Evolutionary conservation across 2,888 invertebrate species (phyloP).

Genomic region (Chouioia cunea): DNA sequence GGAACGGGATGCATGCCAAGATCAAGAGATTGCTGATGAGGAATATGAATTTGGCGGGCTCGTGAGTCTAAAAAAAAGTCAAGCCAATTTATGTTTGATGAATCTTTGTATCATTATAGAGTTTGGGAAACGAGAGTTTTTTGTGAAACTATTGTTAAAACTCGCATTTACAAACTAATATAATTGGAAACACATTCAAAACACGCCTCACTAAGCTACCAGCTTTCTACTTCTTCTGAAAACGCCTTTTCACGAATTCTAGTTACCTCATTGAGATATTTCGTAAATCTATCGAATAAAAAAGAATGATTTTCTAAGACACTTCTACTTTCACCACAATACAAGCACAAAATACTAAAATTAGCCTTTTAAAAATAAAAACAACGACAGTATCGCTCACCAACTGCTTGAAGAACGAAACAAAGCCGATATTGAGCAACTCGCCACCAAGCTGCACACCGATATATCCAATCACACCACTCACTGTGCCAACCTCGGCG

Average conservation of each 20-base stretch:
- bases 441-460: conserved; percentile 94
- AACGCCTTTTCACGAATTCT: no score
- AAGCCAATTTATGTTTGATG: not conserved
- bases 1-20: conserved; percentile 89
- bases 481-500: conserved; percentile 84
- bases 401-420: conserved; percentile 91
- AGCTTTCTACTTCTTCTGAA: no score
- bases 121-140: no score
- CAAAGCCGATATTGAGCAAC: conserved; percentile 92
- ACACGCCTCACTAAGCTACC: no score
- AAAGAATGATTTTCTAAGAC: no score
- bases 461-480: conserved; percentile 89
- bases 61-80: conserved; percentile 79
- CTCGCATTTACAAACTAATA: no score
- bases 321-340: no score
- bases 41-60: conserved; percentile 95
- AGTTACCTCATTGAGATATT: no score
- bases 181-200: no score
- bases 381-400: conserved; percentile 70
- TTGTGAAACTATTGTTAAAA: conserved; percentile 1
- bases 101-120: not conserved
- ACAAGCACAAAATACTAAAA: no score
- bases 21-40: conserved; percentile 91
- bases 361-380: no score
- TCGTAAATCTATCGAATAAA: no score